phyloP scores from a whole-genome alignment of 2,888 invertebrate genomes.

The Pseudoips prasinana region DNA sequence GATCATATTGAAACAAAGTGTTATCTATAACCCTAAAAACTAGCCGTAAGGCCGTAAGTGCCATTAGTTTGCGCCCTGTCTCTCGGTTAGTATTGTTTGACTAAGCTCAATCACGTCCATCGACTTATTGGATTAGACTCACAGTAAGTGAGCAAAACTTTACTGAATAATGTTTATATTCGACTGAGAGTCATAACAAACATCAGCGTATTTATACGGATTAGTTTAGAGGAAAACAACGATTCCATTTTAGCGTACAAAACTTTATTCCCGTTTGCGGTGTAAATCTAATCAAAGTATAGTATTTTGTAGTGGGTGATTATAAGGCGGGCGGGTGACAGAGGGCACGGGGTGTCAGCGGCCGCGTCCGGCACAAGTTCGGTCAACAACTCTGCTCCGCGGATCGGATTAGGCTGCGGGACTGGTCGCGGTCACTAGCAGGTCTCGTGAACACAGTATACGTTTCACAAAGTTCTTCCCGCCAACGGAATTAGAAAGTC shows the following conservation, averaged over 20 bases:
- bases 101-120: constrained; percentile 47
- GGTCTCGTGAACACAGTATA: constrained; percentile 74
- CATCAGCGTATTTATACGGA: constrained; percentile 51
- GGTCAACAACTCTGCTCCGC: constrained; percentile 59
- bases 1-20: too few species aligned
- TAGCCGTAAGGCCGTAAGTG: constrained; percentile 19
- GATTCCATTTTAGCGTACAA: constrained; percentile 65
- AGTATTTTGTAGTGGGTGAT: constrained; percentile 59
- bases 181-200: constrained; percentile 42
- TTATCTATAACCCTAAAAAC: too few species aligned
- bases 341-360: constrained; percentile 22
- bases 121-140: constrained; percentile 51
- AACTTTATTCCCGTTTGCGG: constrained; percentile 69
- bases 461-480: constrained; percentile 77
- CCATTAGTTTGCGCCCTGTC: constrained; percentile 23
- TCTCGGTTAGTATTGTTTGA: constrained; percentile 39
- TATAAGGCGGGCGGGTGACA: constrained; percentile 58
- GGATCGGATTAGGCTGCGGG: constrained; percentile 71
- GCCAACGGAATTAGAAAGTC: constrained; percentile 75
- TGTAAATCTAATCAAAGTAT: constrained; percentile 77
- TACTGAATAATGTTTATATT: constrained; percentile 40
- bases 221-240: constrained; percentile 61
- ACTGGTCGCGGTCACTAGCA: constrained; percentile 70
- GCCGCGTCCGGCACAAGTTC: constrained; percentile 61
- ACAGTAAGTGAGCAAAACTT: constrained; percentile 42